Evolutionary conservation across 1,140 invertebrate species (phyloP).

Genomic region (Apis florea): DNA sequence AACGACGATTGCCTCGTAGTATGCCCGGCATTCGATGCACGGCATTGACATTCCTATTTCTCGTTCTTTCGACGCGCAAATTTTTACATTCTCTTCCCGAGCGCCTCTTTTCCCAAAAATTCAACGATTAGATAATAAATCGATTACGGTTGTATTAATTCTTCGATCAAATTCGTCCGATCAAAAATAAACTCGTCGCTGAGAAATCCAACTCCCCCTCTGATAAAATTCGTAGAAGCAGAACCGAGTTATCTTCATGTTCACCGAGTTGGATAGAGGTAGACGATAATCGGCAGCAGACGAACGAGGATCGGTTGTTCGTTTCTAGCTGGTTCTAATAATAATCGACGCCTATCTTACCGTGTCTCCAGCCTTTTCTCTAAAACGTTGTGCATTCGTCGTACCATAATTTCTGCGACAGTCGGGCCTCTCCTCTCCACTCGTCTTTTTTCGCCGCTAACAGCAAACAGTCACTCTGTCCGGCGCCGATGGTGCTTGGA

Average conservation of each 20-base stretch:
- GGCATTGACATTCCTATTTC: not conserved
- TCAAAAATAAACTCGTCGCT: too few species aligned
- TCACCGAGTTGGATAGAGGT: not conserved
- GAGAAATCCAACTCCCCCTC: too few species aligned
- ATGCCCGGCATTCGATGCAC: not conserved
- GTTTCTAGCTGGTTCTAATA: slow-evolving; percentile 61
- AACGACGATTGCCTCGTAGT: not conserved
- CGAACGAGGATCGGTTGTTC: slow-evolving; percentile 36
- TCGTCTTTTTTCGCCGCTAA: slow-evolving; percentile 35
- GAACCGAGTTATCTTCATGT: not conserved
- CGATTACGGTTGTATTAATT: too few species aligned
- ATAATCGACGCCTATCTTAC: slow-evolving; percentile 57
- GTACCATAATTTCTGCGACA: slow-evolving; percentile 38
- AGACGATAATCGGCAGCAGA: slow-evolving; percentile 35
- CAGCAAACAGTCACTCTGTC: slow-evolving; percentile 28
- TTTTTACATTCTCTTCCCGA: too few species aligned
- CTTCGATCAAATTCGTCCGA: too few species aligned
- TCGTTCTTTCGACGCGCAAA: too few species aligned
- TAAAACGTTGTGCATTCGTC: slow-evolving; percentile 33
- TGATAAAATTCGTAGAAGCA: not conserved
- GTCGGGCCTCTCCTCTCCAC: not conserved
- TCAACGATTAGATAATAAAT: too few species aligned
- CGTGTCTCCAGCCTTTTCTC: slow-evolving; percentile 58
- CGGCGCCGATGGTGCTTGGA: slow-evolving; percentile 49
- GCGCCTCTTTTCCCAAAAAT: too few species aligned